Evolutionary conservation across 2,797 vertebrate genomes (phyloP).

Genomic region (Pipistrellus kuhlii): DNA sequence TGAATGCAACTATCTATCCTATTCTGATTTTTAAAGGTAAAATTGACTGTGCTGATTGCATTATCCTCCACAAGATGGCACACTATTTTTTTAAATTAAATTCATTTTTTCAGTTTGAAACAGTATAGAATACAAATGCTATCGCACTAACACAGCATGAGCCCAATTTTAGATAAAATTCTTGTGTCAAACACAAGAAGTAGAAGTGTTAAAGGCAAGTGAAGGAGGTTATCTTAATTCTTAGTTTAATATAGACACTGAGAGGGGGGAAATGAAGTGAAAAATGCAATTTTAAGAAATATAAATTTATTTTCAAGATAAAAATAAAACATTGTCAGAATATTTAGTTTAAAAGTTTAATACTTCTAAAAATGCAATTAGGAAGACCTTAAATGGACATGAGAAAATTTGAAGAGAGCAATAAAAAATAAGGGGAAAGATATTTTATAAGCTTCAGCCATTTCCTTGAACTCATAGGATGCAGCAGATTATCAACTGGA

Average conservation of each 20-base stretch:
- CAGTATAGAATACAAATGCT: not conserved
- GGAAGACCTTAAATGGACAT: not conserved
- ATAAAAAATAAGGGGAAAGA: not conserved
- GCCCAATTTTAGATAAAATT: slow-evolving; percentile 18
- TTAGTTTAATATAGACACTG: not conserved
- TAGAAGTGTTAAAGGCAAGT: not conserved
- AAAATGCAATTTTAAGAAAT: slow-evolving; percentile 40
- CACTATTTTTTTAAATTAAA: slow-evolving; percentile 69
- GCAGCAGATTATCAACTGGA: not conserved
- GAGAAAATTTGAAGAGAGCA: slow-evolving; percentile 13
- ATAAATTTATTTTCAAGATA: slow-evolving; percentile 17
- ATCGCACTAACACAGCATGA: not conserved
- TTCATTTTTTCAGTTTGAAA: slow-evolving; percentile 39
- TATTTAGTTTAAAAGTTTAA: slow-evolving; percentile 2
- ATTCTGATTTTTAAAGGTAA: not conserved
- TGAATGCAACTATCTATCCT: not conserved
- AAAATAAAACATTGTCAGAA: slow-evolving; percentile 19
- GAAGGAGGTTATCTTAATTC: slow-evolving; percentile 27
- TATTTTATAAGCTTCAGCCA: not conserved
- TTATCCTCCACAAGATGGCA: slow-evolving; percentile 80
- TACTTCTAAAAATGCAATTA: slow-evolving; percentile 20
- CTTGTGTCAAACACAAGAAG: slow-evolving; percentile 5
- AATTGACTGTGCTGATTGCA: slow-evolving; percentile 13
- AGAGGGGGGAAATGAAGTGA: slow-evolving; percentile 5
- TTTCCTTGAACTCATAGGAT: slow-evolving; percentile 7